These are phyloP conservation scores for Capitella teleta DNA, from an alignment of 1,140 invertebrate species.

Conservation along the genomic window DNA sequence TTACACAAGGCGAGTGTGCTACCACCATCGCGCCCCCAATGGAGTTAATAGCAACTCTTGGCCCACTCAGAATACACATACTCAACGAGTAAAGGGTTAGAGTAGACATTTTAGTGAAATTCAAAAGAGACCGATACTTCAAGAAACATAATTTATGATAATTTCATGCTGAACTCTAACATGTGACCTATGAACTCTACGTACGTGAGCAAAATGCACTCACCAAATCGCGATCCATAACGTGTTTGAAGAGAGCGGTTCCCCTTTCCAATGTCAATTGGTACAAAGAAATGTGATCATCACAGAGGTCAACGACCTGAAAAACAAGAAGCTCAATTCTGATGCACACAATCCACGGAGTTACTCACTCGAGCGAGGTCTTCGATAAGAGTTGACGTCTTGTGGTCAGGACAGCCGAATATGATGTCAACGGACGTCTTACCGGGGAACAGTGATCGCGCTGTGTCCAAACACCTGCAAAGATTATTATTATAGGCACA, in stretches of 20 bases:
- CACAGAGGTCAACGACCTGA: constrained; percentile 20
- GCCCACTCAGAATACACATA: no score
- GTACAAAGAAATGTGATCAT: constrained; percentile 34
- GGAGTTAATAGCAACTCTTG: no score
- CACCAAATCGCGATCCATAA: constrained; percentile 15
- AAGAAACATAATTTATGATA: no score
- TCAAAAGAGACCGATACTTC: no score
- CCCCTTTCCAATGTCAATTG: constrained; percentile 35
- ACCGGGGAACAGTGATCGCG: constrained; percentile 19
- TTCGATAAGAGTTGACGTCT: constrained; percentile 17
- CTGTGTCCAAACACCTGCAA: constrained; percentile 21
- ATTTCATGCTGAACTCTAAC: no score
- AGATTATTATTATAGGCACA: not conserved
- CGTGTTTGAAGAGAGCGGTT: constrained; percentile 24
- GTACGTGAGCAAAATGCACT: not conserved
- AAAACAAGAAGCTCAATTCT: constrained; percentile 7
- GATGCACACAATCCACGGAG: not conserved
- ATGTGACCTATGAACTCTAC: no score
- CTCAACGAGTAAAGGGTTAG: no score
- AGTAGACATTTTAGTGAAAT: no score
- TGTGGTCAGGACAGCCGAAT: constrained; percentile 30
- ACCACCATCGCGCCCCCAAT: no score
- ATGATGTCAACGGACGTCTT: constrained; percentile 32
- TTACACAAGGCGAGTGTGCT: no score
- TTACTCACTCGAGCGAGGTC: constrained; percentile 20